A percentile compares a stretch with the other conserved stretches of the same genome.
Conservation (phyloP, 2,797 vertebrate species). For the Pteronotus mesoamericanus region DNA sequence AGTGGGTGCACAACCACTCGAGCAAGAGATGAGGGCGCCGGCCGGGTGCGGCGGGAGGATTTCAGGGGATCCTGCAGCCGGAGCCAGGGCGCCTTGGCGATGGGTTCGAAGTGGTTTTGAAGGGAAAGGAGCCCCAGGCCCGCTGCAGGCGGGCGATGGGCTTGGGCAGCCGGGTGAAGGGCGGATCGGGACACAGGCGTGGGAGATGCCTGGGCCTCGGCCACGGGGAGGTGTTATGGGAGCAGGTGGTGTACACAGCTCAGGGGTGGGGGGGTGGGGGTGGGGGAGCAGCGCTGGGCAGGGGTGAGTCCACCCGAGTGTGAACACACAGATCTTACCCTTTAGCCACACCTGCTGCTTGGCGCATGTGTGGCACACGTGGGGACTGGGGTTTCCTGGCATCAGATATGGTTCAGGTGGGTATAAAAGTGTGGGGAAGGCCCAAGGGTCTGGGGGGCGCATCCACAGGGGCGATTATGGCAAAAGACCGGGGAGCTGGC, state of each 20-base stretch:
- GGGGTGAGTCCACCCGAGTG: neutral
- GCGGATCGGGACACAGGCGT: neutral
- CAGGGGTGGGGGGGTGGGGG: neutral
- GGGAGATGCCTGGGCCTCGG: fast-evolving
- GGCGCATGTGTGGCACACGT: too few relatives aligned
- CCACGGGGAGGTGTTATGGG: fast-evolving
- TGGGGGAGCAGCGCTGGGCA: too few relatives aligned
- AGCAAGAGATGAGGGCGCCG: fast-evolving
- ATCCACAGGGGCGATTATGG: neutral
- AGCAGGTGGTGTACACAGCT: too few relatives aligned
- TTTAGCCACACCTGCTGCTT: neutral
- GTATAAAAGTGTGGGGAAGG: neutral
- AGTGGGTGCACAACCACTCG: neutral
- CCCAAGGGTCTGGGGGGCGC: neutral
- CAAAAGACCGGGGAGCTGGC: neutral
- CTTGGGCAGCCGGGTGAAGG: neutral
- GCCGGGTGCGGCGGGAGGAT: too few relatives aligned
- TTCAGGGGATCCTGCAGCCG: neutral
- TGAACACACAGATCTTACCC: neutral
- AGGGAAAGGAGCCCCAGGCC: neutral
- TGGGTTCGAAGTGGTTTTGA: neutral
- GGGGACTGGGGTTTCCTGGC: neutral
- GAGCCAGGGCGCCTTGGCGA: neutral
- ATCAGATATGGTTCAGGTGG: neutral
- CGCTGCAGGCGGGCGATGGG: too few relatives aligned